Evolutionary conservation across 35 echinoderm and acorn worm species (phyloP), one percentile per base, ranked within the genome.

Genomic region (Stichopus chloronotus): DNA sequence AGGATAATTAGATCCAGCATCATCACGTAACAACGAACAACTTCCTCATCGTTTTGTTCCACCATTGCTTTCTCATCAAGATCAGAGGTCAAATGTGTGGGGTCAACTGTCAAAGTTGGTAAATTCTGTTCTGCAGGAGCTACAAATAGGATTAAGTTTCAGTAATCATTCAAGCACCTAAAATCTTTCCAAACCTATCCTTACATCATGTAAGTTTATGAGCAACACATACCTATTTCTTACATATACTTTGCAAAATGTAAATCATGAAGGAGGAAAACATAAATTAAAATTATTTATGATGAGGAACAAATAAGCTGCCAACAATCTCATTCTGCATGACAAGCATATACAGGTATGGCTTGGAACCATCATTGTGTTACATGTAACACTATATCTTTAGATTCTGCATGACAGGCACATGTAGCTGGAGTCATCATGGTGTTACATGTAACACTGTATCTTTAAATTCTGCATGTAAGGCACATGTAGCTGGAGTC

Each of bases 1-100:
- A 95, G 59, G 4, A 95, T 81, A 5, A 99, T 88, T 11, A 99
- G 92, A 80, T 99, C 97, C 53, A 96, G 25, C 95, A 96, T 99
- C 17, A 96, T 90, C 12, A 96, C 95, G 91, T 93, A 99, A 53
- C 93, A 99, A 10, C 95, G 90, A 7, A 98, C 72, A 52, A 96
- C 92, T 55, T 92, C 90, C 53, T 98, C 96, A 22, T 98, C 96
- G 2, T 94, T 93, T 23, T 94, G 90, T 78, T 98, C 96, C 43
- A 94, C 74, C 3, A 90, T 57, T 23, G 96, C 93, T 91, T 94
- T 93, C 56, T 94, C 94, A 94, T 98, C 96, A 52, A 91, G 58
- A 72, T 94, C 85, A 59, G 92, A 92, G 78, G 86, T 93, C 92
- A 96, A 88, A 57, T 79, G 90, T 43, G 96, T 93, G n/a, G 96